A percentile compares a stretch with the other conserved stretches of the same genome.
These are phyloP conservation scores for Latrodectus elegans DNA, from an alignment of 2,888 invertebrate genomes.

Conservation along the genomic window DNA sequence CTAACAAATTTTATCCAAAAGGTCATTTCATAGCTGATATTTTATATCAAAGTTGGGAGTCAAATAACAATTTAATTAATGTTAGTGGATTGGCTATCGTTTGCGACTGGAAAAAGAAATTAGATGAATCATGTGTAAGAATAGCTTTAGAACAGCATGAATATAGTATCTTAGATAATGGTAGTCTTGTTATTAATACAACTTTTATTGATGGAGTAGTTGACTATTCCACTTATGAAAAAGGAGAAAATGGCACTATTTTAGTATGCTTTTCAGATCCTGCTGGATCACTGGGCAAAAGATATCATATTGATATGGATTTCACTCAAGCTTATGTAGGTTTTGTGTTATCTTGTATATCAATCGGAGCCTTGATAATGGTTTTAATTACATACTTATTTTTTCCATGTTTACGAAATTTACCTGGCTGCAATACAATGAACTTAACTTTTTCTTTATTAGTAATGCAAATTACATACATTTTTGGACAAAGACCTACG, in stretches of 20 bases:
- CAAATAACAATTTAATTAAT: conserved; percentile 60
- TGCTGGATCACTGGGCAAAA: background rate
- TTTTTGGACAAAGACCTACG: conserved; percentile 71
- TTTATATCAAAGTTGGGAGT: conserved; percentile 70
- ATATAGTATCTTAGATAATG: conserved; percentile 58
- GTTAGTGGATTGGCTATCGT: conserved; percentile 71
- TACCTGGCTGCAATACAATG: conserved; percentile 75
- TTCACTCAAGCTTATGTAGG: conserved; percentile 69
- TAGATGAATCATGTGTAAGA: conserved; percentile 67
- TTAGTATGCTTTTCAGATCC: conserved; percentile 56
- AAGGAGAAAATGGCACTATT: conserved; percentile 57
- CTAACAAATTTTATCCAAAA: conserved; percentile 69
- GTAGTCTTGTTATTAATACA: conserved; percentile 20
- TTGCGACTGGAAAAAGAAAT: conserved; percentile 67
- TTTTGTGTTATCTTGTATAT: conserved; percentile 71
- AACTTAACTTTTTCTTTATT: conserved; percentile 74
- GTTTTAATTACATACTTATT: conserved; percentile 74
- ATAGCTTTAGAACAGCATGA: conserved; percentile 64
- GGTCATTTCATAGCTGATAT: conserved; percentile 72
- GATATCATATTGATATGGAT: conserved; percentile 46
- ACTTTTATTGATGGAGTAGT: conserved; percentile 8
- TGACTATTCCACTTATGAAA: conserved; percentile 57
- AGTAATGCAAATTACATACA: conserved; percentile 74
- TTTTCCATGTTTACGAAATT: conserved; percentile 74
- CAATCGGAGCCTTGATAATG: conserved; percentile 73